Conservation (phyloP, 2,797 vertebrate species). For the Austrolebias charrua region DNA sequence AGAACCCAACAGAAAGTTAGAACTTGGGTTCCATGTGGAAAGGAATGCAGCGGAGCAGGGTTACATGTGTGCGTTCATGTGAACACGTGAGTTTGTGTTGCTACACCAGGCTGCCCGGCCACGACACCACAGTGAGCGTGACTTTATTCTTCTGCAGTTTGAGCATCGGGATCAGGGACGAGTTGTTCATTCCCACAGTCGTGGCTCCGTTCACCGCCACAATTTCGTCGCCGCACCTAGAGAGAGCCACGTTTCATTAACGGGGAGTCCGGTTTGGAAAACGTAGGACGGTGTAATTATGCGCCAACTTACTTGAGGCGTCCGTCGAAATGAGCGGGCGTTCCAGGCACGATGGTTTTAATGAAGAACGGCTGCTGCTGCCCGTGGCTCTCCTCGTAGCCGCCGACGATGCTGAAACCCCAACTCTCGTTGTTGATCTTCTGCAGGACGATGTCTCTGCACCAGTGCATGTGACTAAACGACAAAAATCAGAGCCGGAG, state of each 20-base stretch:
- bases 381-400: constrained; percentile 90
- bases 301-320: constrained; percentile 86
- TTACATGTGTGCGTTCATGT: constrained; percentile 8
- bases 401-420: constrained; percentile 96
- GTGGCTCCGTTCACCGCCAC: constrained; percentile 91
- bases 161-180: constrained; percentile 90
- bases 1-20: constrained; percentile 6
- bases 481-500: constrained; percentile 8
- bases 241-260: constrained; percentile 13
- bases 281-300: neutral
- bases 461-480: constrained; percentile 89
- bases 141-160: constrained; percentile 93
- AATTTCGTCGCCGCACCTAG: constrained; percentile 92
- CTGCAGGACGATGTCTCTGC: constrained; percentile 86
- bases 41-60: constrained; percentile 34
- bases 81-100: neutral
- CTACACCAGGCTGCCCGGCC: constrained; percentile 89
- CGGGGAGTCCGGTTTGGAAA: neutral
- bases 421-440: constrained; percentile 92
- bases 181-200: constrained; percentile 92
- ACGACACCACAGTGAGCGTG: constrained; percentile 90
- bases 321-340: constrained; percentile 88
- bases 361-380: constrained; percentile 96
- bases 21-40: neutral
- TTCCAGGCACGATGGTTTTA: constrained; percentile 94